Conservation (phyloP, 2,113 vertebrate species). For the Coturnix japonica region DNA sequence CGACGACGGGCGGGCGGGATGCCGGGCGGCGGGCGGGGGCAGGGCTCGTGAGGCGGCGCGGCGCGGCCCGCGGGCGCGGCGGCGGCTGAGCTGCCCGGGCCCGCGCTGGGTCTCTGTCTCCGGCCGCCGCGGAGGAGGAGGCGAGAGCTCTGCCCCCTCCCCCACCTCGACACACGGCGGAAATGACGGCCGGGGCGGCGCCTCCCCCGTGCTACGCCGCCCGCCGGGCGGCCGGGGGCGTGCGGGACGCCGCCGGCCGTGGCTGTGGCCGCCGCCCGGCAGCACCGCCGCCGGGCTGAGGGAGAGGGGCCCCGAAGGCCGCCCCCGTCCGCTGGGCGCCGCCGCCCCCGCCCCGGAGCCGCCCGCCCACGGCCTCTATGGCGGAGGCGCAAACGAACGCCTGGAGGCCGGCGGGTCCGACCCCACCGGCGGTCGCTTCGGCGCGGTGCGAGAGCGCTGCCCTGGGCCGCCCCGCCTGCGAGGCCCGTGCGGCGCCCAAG, state of each 20-base stretch:
- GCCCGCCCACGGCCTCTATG: no score
- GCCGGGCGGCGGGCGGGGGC: background rate
- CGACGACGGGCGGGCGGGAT: slow-evolving; percentile 66
- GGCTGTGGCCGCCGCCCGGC: background rate
- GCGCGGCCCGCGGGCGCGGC: no score
- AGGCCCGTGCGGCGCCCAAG: no score
- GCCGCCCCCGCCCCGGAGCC: no score
- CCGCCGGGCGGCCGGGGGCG: background rate
- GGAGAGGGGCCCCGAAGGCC: no score
- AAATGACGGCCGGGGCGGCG: slow-evolving; percentile 46
- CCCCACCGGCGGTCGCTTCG: no score
- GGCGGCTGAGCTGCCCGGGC: background rate
- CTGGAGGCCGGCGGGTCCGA: no score
- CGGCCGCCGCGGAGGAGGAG: slow-evolving; percentile 33
- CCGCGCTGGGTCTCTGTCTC: background rate
- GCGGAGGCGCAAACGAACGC: no score
- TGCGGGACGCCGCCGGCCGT: background rate
- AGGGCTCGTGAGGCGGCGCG: background rate
- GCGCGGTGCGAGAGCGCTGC: no score
- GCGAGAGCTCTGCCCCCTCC: background rate
- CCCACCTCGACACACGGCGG: slow-evolving; percentile 25
- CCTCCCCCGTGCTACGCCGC: slow-evolving; percentile 13
- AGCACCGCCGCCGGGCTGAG: no score
- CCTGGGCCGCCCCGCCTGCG: no score
- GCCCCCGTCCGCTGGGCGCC: no score